phyloP scores from a whole-genome alignment of 1,140 invertebrate genomes.

The Diabrotica virgifera region DNA sequence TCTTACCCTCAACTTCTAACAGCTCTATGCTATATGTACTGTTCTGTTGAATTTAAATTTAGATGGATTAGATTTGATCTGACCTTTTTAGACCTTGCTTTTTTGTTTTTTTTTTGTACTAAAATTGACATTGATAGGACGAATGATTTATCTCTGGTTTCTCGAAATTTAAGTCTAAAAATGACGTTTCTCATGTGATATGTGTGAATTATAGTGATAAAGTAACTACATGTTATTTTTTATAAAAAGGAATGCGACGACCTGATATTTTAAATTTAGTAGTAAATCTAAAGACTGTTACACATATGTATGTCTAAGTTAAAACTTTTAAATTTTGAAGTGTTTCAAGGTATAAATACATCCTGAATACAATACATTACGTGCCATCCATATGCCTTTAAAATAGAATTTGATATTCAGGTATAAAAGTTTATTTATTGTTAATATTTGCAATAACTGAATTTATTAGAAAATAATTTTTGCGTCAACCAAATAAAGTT shows the following conservation, averaged over 20 bases:
- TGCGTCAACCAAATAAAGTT: not conserved
- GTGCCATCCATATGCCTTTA: not conserved
- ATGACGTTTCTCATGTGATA: no score
- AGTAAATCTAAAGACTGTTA: not conserved
- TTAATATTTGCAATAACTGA: not conserved
- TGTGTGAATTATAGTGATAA: no score
- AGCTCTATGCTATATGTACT: no score
- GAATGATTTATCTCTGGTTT: no score
- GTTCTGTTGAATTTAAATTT: no score
- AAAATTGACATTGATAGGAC: no score
- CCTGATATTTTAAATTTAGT: not conserved
- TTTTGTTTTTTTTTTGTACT: no score
- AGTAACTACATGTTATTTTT: no score
- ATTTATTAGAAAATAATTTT: not conserved
- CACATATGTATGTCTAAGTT: slow-evolving; percentile 1
- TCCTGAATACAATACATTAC: not conserved
- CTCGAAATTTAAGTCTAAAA: no score
- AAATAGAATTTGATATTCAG: not conserved
- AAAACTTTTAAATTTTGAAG: not conserved
- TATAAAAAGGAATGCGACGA: not conserved
- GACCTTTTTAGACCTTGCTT: no score
- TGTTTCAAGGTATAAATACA: not conserved
- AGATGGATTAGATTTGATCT: no score
- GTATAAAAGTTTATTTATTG: slow-evolving; percentile 1
- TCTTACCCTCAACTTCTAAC: no score